Base-by-base conservation (phyloP, 2,888 invertebrate species). In the Acleris literana region DNA sequence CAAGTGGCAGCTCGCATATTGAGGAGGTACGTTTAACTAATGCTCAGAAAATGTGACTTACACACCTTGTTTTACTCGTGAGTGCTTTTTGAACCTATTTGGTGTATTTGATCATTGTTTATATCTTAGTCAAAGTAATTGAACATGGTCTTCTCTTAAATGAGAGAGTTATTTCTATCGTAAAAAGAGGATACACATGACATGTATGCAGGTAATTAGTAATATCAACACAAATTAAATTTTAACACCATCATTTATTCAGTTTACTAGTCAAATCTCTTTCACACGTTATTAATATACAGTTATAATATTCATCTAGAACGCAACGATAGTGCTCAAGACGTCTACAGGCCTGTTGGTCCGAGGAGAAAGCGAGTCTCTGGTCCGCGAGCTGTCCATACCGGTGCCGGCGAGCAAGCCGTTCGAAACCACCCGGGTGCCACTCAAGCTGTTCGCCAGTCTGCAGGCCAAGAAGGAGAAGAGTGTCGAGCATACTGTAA, bases 1-100 rank as follows among this genome's bases (percentile, higher is more conserved):
- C 95, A 0, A 96, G 96, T 70, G 97, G 97, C 3, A 97, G 97
- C 86, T 94, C 95, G 66, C 93, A 93, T 69, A 95, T 97, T 79
- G 93, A 94, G 54, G 87, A 95, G 77, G 96, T 96, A 82, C 88
- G 93, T 29, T 76, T 71, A n/a, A 7, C 9, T 33, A 33, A 33
- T 33, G 33, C 33, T 33, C 1, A 33, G 33, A 29, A 25, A 25
- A 25, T 25, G 5, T 25, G 0, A 4, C 5, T 25, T 25, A 0
- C 25, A 25, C 5, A 5, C 1, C 25, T 25, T 25, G 25, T 25
- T 25, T 25, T 25, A 25, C 6, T 25, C 7, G 25, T 25, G 2
- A 9, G 33, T 33, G 33, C 33, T 33, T 3, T 33, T 33, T 33
- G 33, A 33, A 33, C 9, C 9, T 33, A 9, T 33, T 33, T 33